Conservation (phyloP, 2,797 vertebrate genomes). For the Onychomys torridus region DNA sequence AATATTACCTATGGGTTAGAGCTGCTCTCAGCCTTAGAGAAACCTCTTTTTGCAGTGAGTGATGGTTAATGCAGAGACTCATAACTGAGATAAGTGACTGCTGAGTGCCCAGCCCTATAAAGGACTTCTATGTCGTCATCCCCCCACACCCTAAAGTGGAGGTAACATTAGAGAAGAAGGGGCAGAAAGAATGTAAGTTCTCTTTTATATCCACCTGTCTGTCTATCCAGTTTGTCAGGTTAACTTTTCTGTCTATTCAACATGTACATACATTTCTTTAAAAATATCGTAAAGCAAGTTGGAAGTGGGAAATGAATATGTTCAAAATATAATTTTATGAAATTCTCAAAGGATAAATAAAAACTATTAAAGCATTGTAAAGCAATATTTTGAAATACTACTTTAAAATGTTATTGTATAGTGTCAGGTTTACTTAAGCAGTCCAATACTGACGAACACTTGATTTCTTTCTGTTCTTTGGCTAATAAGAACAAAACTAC, state of each 20-base stretch:
- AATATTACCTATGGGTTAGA: background rate
- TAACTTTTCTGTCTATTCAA: background rate
- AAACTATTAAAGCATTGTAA: background rate
- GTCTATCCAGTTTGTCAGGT: background rate
- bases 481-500: background rate
- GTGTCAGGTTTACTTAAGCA: background rate
- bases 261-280: background rate
- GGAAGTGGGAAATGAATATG: background rate
- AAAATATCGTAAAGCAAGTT: background rate
- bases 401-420: background rate
- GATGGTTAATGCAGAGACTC: background rate
- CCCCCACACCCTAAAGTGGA: background rate
- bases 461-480: conserved; percentile 9
- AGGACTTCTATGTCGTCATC: background rate
- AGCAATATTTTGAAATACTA: conserved; percentile 23
- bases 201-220: background rate
- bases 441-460: background rate
- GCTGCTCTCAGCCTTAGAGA: background rate
- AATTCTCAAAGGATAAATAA: background rate
- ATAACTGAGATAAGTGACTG: background rate
- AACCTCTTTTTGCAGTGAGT: background rate
- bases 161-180: background rate
- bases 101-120: background rate
- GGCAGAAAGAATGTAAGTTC: background rate
- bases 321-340: background rate